Percentiles rank a stretch among this genome's conserved stretches.
phyloP scores from a whole-genome alignment of 2,888 invertebrate species.

The Drosophila kuntzei region DNA sequence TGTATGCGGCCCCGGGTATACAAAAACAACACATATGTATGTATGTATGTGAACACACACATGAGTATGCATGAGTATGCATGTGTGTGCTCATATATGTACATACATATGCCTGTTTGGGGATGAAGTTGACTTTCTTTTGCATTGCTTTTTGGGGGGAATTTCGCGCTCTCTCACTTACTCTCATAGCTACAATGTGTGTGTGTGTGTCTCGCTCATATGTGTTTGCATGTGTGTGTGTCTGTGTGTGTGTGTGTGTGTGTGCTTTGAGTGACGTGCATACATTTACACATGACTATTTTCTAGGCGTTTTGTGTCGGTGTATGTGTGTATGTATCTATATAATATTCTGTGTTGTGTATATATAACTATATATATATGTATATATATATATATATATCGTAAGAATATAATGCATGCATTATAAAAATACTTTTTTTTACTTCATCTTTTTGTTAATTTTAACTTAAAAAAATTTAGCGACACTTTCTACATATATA shows the following conservation, averaged over 20 bases:
- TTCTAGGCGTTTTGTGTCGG: conserved; percentile 36
- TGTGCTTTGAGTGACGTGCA: conserved; percentile 57
- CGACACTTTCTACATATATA: conserved; percentile 48
- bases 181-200: not conserved
- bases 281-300: conserved; percentile 76
- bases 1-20: conserved; percentile 9
- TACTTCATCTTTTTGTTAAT: conserved; percentile 57
- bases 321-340: conserved; percentile 35
- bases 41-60: not conserved
- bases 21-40: conserved; percentile 5
- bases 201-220: conserved; percentile 12
- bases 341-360: conserved; percentile 48
- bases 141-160: conserved; percentile 27
- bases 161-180: conserved; percentile 12
- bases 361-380: conserved; percentile 57
- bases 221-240: conserved; percentile 32
- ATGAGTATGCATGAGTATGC: conserved; percentile 6
- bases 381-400: conserved; percentile 59
- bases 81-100: conserved; percentile 9
- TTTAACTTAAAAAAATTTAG: conserved; percentile 78
- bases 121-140: conserved; percentile 49
- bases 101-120: conserved; percentile 10
- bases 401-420: conserved; percentile 85
- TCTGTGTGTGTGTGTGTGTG: conserved; percentile 15
- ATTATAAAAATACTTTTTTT: conserved; percentile 84